Conservation (phyloP, 2,888 invertebrate genomes). For the Clepsis dumicolana region DNA sequence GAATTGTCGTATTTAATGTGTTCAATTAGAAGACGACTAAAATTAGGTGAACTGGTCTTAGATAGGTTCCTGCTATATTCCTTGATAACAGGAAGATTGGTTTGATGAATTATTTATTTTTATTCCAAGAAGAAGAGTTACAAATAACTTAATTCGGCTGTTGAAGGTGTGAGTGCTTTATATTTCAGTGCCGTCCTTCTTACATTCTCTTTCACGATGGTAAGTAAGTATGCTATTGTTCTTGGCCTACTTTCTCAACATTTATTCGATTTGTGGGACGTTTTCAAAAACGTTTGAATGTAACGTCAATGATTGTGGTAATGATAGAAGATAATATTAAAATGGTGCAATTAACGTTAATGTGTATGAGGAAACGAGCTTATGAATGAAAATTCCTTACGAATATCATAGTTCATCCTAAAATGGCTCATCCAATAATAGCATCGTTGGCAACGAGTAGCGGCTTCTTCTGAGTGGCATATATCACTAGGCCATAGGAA, state of each 20-base stretch:
- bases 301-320: neutral
- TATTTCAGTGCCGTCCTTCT: conserved; percentile 15
- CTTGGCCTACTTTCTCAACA: conserved; percentile 60
- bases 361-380: neutral
- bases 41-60: neutral
- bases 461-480: conserved; percentile 60
- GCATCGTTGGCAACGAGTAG: conserved; percentile 71
- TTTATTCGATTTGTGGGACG: conserved; percentile 47
- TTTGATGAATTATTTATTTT: neutral
- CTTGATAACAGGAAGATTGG: neutral
- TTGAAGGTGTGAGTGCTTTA: neutral
- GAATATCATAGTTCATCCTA: conserved; percentile 72
- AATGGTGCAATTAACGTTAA: neutral
- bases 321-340: neutral
- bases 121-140: neutral
- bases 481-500: conserved; percentile 79
- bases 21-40: neutral
- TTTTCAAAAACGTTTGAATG: neutral
- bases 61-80: neutral
- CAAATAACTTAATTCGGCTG: neutral
- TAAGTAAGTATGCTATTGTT: conserved; percentile 56
- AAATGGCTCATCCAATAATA: conserved; percentile 69
- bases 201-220: conserved; percentile 53
- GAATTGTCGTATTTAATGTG: neutral
- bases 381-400: conserved; percentile 13